A percentile compares a stretch with the other conserved stretches of the same genome.
Conservation (phyloP, 2,113 vertebrate genomes). For the Gambusia affinis region DNA sequence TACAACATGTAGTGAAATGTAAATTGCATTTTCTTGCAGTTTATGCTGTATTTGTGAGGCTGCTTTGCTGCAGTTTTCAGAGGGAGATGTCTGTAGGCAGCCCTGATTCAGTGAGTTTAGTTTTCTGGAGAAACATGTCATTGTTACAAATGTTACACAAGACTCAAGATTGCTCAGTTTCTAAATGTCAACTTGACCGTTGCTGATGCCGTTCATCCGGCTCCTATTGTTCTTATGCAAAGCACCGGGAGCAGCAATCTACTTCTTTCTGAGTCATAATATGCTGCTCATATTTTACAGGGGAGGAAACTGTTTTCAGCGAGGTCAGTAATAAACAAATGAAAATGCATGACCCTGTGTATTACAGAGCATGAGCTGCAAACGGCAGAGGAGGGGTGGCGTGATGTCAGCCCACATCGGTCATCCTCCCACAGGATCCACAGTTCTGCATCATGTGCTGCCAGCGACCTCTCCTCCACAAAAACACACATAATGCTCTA, state of each 20-base stretch:
- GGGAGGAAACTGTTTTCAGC: conserved; percentile 7
- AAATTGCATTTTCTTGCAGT: neutral
- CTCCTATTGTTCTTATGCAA: conserved; percentile 29
- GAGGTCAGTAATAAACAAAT: conserved; percentile 24
- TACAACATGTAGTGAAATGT: neutral
- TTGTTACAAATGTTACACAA: conserved; percentile 17
- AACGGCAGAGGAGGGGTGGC: conserved; percentile 9
- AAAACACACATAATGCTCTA: conserved; percentile 46
- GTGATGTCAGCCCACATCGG: conserved; percentile 37
- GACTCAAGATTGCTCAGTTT: conserved; percentile 4
- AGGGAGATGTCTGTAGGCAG: conserved; percentile 7
- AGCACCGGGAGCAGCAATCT: conserved; percentile 3
- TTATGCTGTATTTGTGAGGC: conserved; percentile 2
- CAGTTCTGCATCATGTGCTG: conserved; percentile 39
- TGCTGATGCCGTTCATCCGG: conserved; percentile 26
- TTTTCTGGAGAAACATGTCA: conserved; percentile 16
- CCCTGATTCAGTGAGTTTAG: conserved; percentile 13
- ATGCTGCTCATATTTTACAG: neutral
- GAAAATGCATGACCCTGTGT: neutral
- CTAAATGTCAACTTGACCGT: conserved; percentile 37
- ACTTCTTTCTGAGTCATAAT: conserved; percentile 23
- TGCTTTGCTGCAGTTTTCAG: conserved; percentile 10
- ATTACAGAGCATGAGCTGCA: conserved; percentile 3
- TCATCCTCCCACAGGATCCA: conserved; percentile 36
- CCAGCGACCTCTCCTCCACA: conserved; percentile 39